phyloP scores from a whole-genome alignment of 1,140 invertebrate species.

The Brachystomella parvula region DNA sequence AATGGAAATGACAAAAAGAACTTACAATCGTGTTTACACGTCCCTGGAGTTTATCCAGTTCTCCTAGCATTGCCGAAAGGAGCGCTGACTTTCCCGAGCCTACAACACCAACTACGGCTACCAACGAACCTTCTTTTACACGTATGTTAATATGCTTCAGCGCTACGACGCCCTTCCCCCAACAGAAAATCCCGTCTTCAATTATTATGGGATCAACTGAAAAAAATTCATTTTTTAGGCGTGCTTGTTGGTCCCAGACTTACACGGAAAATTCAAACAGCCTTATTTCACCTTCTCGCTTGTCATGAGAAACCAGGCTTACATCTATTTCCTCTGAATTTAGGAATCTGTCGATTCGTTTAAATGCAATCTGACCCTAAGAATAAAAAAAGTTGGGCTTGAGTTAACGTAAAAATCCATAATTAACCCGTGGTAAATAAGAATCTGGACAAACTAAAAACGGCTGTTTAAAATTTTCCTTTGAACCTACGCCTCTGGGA shows the following conservation, averaged over 20 bases:
- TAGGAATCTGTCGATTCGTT: constrained; percentile 42
- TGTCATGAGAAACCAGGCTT: constrained; percentile 37
- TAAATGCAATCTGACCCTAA: constrained; percentile 41
- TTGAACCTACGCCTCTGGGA: too few species aligned
- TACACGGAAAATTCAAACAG: not conserved
- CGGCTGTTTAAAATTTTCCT: too few species aligned
- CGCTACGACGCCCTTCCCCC: constrained; percentile 46
- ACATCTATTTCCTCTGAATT: constrained; percentile 41
- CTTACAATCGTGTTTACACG: constrained; percentile 43
- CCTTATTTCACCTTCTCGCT: constrained; percentile 27
- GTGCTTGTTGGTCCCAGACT: not conserved
- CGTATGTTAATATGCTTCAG: constrained; percentile 40
- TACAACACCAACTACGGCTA: constrained; percentile 47
- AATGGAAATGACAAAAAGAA: constrained; percentile 11
- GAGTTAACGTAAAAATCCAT: too few species aligned
- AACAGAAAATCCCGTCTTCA: constrained; percentile 67
- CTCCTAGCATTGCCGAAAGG: too few species aligned
- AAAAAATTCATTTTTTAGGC: not conserved
- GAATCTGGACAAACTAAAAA: too few species aligned
- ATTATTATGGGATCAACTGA: constrained; percentile 60
- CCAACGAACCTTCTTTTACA: too few species aligned
- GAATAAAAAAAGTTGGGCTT: constrained; percentile 29
- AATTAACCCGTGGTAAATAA: too few species aligned
- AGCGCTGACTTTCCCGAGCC: too few species aligned
- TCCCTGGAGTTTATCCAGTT: too few species aligned